A percentile compares a stretch with the other conserved stretches of the same genome.
These are phyloP conservation scores for Illadopsis cleaveri DNA, from an alignment of 2,113 vertebrate species.

Conservation along the genomic window DNA sequence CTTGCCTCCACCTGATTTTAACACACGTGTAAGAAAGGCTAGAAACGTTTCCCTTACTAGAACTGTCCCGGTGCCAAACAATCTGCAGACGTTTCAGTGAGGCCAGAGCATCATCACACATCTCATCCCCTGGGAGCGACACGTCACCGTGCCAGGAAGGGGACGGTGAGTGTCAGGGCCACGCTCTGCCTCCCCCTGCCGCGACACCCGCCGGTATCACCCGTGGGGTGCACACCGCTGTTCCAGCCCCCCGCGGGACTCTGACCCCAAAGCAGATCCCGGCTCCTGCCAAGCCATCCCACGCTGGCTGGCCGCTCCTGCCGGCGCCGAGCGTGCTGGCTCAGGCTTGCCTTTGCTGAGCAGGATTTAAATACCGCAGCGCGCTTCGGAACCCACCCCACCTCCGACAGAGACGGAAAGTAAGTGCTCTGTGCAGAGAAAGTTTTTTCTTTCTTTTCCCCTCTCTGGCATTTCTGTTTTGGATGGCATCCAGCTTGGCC, in stretches of 20 bases:
- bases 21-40: neutral
- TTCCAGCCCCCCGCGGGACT: no score
- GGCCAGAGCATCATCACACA: neutral
- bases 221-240: rapidly evolving
- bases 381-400: neutral
- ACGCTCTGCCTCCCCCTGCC: rapidly evolving
- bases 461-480: neutral
- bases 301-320: neutral
- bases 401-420: neutral
- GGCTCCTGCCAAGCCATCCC: neutral
- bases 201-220: rapidly evolving
- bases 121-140: neutral
- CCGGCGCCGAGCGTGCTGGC: neutral
- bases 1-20: neutral
- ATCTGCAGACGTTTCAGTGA: neutral
- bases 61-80: neutral
- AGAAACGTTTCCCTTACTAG: neutral
- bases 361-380: neutral
- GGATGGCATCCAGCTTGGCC: neutral
- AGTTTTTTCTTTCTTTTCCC: neutral
- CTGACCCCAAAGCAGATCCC: neutral
- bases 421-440: neutral
- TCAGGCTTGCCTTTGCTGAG: neutral
- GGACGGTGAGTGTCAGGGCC: rapidly evolving
- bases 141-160: neutral